phyloP scores from a whole-genome alignment of 2,888 invertebrate genomes.

The Eumacrocentrus americanus region DNA sequence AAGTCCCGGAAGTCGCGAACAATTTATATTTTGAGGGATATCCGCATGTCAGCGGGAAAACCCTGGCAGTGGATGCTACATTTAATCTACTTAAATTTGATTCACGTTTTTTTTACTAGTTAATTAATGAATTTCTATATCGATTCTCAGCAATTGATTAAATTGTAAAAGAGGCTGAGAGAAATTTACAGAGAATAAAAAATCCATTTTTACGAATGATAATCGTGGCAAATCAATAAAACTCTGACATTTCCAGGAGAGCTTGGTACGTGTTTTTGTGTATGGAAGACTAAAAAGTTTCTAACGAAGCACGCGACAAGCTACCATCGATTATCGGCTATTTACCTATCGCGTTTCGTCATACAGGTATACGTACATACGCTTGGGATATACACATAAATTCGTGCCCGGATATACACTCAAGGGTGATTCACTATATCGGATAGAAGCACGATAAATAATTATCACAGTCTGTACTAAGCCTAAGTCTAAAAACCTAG shows the following conservation, averaged over 20 bases:
- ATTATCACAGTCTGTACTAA: constrained; percentile 59
- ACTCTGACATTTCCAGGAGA: too few relatives aligned
- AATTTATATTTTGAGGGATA: constrained; percentile 18
- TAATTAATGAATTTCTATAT: too few relatives aligned
- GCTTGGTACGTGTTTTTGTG: too few relatives aligned
- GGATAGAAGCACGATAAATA: constrained; percentile 52
- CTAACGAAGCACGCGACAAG: constrained; percentile 9
- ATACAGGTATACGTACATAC: constrained; percentile 11
- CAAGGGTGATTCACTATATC: constrained; percentile 26
- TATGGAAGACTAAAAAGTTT: constrained; percentile 24
- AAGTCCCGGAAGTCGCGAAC: constrained; percentile 10
- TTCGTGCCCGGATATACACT: too few relatives aligned
- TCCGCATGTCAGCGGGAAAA: constrained; percentile 32
- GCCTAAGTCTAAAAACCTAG: constrained; percentile 35
- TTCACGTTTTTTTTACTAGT: too few relatives aligned
- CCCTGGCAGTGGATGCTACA: constrained; percentile 44
- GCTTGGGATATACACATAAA: not conserved
- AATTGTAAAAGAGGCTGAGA: too few relatives aligned
- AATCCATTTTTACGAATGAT: too few relatives aligned
- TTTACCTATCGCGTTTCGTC: not conserved
- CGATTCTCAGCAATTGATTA: not conserved
- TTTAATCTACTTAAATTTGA: too few relatives aligned
- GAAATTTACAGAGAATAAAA: too few relatives aligned
- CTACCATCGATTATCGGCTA: constrained; percentile 1
- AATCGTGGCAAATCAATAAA: too few relatives aligned